Evolutionary conservation across 2,113 vertebrate genomes (phyloP).

Genomic region (Platycercus adscitus): DNA sequence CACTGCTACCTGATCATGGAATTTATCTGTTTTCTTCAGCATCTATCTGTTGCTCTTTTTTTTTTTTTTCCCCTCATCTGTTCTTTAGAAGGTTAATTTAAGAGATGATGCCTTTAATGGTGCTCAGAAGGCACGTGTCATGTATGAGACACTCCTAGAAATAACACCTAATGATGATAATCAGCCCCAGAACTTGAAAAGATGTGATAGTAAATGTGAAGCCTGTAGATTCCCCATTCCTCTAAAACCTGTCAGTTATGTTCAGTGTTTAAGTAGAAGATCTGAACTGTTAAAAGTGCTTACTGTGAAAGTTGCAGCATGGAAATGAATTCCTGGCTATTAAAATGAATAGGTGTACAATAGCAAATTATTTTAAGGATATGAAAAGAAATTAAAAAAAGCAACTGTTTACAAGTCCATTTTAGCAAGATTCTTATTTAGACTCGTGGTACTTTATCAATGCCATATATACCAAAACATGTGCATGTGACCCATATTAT

Average conservation of each 20-base stretch:
- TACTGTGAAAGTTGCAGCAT: background rate
- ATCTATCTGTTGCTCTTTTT: background rate
- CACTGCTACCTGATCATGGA: background rate
- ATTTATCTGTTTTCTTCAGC: background rate
- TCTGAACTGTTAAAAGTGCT: background rate
- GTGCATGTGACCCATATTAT: background rate
- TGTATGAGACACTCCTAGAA: background rate
- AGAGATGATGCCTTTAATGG: background rate
- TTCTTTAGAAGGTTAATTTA: background rate
- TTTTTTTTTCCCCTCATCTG: background rate
- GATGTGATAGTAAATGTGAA: conserved; percentile 19
- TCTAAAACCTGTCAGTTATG: conserved; percentile 29
- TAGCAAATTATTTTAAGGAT: background rate
- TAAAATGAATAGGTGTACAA: background rate
- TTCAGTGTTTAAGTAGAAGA: conserved; percentile 31
- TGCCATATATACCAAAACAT: background rate
- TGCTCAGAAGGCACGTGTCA: background rate
- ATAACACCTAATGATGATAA: background rate
- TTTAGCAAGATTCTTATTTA: background rate
- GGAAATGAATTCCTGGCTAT: background rate
- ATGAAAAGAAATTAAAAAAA: background rate
- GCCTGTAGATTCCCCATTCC: conserved; percentile 30
- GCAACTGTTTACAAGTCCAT: background rate
- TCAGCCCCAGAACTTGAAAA: background rate
- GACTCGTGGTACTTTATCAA: background rate